Conservation (phyloP, 2,888 invertebrate species). For the Leucania comma region DNA sequence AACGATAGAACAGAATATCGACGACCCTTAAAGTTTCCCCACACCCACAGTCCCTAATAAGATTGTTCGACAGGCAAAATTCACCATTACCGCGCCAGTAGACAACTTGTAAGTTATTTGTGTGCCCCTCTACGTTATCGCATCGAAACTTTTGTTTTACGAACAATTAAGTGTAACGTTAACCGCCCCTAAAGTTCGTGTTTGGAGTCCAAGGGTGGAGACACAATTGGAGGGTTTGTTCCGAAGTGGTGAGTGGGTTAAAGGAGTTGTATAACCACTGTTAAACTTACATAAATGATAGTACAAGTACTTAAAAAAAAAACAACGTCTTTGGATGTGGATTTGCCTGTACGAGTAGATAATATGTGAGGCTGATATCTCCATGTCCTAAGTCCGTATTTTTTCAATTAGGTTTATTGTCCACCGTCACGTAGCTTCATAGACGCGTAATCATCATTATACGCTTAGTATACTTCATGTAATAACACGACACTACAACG, state of each 20-base stretch:
- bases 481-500: too few species aligned
- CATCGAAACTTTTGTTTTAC: constrained; percentile 86
- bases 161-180: constrained; percentile 87
- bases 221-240: constrained; percentile 61
- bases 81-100: constrained; percentile 45
- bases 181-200: constrained; percentile 79
- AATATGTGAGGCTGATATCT: too few species aligned
- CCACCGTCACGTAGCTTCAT: too few species aligned
- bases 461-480: too few species aligned
- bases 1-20: neutral
- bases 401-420: too few species aligned
- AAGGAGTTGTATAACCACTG: too few species aligned
- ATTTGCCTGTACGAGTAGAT: too few species aligned
- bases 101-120: constrained; percentile 70
- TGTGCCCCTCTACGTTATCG: constrained; percentile 77
- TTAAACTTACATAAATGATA: neutral
- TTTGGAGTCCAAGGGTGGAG: constrained; percentile 68
- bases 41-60: constrained; percentile 27
- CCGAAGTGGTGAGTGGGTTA: neutral
- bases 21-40: neutral
- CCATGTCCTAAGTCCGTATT: too few species aligned
- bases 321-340: too few species aligned
- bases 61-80: constrained; percentile 49
- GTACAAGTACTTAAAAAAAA: too few species aligned
- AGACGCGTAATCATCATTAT: too few species aligned